phyloP scores from a whole-genome alignment of 2,888 invertebrate species.

The Cosmorhoe ocellata region DNA sequence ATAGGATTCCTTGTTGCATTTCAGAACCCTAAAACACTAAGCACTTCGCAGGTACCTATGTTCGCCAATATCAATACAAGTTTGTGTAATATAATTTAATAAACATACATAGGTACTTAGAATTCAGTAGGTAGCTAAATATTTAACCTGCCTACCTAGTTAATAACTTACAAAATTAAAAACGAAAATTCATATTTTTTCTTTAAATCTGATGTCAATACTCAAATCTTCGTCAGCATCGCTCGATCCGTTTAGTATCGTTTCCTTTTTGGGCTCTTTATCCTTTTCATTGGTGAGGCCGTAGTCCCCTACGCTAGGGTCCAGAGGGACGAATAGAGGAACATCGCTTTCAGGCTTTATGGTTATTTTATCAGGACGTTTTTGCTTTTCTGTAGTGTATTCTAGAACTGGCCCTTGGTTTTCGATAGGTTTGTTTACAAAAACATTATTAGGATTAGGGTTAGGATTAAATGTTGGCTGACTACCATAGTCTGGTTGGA shows the following conservation, averaged over 20 bases:
- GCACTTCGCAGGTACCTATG: too few species aligned
- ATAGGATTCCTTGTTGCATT: too few species aligned
- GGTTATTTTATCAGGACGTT: conserved; percentile 37
- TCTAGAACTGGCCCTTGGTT: conserved; percentile 8
- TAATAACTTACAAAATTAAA: too few species aligned
- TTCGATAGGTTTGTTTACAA: conserved; percentile 14
- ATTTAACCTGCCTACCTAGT: too few species aligned
- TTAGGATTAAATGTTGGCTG: conserved; percentile 22
- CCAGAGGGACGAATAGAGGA: conserved; percentile 62
- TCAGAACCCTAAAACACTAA: too few species aligned
- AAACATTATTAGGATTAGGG: conserved; percentile 24
- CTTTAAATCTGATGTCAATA: conserved; percentile 63
- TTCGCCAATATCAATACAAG: too few species aligned
- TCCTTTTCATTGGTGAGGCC: conserved; percentile 54
- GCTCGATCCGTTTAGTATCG: conserved; percentile 42
- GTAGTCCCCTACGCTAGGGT: conserved; percentile 54
- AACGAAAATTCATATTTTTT: too few species aligned
- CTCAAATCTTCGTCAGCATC: conserved; percentile 52
- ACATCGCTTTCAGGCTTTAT: conserved; percentile 48
- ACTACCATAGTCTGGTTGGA: conserved; percentile 2
- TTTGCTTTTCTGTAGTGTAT: conserved; percentile 14
- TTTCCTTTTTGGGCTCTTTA: conserved; percentile 64
- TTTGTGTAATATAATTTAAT: too few species aligned
- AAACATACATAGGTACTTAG: too few species aligned
- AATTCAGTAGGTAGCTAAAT: too few species aligned